These are phyloP conservation scores for Meloidogyne floridensis DNA, from an alignment of 1,140 invertebrate genomes.

Conservation along the genomic window DNA sequence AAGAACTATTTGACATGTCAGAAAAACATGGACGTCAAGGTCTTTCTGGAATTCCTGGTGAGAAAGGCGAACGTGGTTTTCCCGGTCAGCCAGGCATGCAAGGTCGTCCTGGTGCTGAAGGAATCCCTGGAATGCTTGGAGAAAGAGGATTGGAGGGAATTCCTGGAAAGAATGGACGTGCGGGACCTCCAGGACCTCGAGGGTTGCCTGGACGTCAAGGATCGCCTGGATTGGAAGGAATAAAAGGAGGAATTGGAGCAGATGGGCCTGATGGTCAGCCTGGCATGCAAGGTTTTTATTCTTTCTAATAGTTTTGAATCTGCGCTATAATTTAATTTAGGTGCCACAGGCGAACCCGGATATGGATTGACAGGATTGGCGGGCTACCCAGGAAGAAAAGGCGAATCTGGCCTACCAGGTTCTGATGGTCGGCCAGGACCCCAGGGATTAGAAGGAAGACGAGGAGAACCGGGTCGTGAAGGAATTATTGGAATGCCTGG, in stretches of 20 bases:
- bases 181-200: slow-evolving; percentile 35
- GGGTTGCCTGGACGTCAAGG: slow-evolving; percentile 39
- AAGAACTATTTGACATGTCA: slow-evolving; percentile 30
- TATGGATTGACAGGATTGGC: slow-evolving; percentile 68
- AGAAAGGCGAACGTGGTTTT: slow-evolving; percentile 26
- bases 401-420: slow-evolving; percentile 33
- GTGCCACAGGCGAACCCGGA: slow-evolving; percentile 35
- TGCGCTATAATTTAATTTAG: slow-evolving; percentile 3
- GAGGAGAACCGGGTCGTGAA: slow-evolving; percentile 43
- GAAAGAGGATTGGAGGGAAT: slow-evolving; percentile 40
- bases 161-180: slow-evolving; percentile 57
- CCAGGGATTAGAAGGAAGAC: slow-evolving; percentile 37
- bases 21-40: slow-evolving; percentile 52
- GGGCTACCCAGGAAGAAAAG: slow-evolving; percentile 50
- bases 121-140: slow-evolving; percentile 33
- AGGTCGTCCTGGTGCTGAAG: slow-evolving; percentile 35
- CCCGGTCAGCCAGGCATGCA: slow-evolving; percentile 32
- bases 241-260: slow-evolving; percentile 65
- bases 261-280: slow-evolving; percentile 46
- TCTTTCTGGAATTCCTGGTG: slow-evolving; percentile 30
- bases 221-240: slow-evolving; percentile 41
- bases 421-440: slow-evolving; percentile 32
- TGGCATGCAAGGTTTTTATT: slow-evolving; percentile 44
- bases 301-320: background rate
- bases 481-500: slow-evolving; percentile 51